Evolutionary conservation across 2,888 invertebrate species (phyloP).

Genomic region (Belgica antarctica): DNA sequence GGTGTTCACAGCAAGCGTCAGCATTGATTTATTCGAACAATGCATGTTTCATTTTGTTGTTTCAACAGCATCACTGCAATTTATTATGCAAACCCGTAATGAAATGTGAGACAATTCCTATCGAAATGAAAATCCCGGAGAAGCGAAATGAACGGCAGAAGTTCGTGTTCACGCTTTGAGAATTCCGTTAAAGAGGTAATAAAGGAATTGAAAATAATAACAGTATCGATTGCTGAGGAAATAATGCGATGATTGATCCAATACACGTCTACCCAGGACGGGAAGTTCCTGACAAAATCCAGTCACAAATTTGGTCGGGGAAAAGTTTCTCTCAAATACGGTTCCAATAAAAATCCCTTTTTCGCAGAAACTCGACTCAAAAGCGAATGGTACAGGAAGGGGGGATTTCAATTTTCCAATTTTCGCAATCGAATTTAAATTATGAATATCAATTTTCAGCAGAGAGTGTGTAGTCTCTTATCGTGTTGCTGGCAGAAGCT

Average conservation of each 20-base stretch:
- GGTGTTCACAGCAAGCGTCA: no score
- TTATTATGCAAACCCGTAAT: conserved; percentile 37
- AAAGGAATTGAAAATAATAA: no score
- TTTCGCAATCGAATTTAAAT: conserved; percentile 31
- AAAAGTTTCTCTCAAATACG: no score
- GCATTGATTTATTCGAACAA: no score
- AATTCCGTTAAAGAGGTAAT: neutral
- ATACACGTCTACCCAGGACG: neutral
- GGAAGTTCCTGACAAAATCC: neutral
- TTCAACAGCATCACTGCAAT: neutral
- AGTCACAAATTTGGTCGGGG: no score
- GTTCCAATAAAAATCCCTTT: no score
- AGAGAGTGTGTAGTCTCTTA: conserved; percentile 3
- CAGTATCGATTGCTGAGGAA: neutral
- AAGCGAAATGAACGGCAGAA: neutral
- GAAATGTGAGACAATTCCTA: conserved; percentile 26
- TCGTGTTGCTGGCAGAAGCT: conserved; percentile 19
- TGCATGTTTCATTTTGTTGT: no score
- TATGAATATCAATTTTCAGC: conserved; percentile 19
- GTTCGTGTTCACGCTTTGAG: neutral
- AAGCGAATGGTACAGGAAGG: neutral
- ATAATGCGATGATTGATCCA: conserved; percentile 13
- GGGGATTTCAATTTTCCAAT: conserved; percentile 32
- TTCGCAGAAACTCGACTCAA: no score
- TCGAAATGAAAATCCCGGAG: neutral